Base-by-base conservation (phyloP, 1,140 invertebrate genomes). In the Bilobella aurantiaca region DNA sequence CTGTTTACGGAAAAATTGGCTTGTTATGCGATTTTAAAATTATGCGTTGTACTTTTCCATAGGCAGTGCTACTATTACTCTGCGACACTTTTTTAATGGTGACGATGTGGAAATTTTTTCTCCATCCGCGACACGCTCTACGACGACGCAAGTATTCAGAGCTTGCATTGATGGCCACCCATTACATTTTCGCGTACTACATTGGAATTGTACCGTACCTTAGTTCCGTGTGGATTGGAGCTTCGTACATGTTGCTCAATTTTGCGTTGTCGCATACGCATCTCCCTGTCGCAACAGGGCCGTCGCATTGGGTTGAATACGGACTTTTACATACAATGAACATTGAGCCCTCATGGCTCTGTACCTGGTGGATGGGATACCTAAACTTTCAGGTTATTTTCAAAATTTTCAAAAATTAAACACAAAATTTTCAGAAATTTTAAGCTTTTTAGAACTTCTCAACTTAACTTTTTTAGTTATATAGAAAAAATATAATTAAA, bases 81-180 rank as follows among this genome's bases (percentile, higher is more conserved):
- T 68, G 70, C 27, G 71, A 73, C 46, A 73, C 71, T 2, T 29
- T 73, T 3, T 28, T 73, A 2, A 69, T 73, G 14, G 71, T 69
- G 1, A 63, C 56, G 3, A 68, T 70, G 66, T 73, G 71, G 71
- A 73, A 73, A 47, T 2, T 67, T 34, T 73, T 70, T 34, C 64
- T 73, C 1, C 71, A 73, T 53, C 71, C 71, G 0, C 30, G 71
- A 27, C 68, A 70, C 58, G 63, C 67, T 16, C n/a, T 73, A 12
- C 46, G 42, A 18, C 64, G 57, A 23, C 34, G 62, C 3, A 62
- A 32, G 1, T 70, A 67, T 21, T 32, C 57, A 12, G 60, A 73
- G 28, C 28, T 69, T 14, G 8, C 69, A 5, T 73, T 70, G 29
- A 73, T 73, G 71, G 64, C 31, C 0, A 16, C 64, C 0, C 71